These are phyloP conservation scores for Eupleurogrammus muticus DNA, from an alignment of 2,797 vertebrate genomes.

Conservation along the genomic window DNA sequence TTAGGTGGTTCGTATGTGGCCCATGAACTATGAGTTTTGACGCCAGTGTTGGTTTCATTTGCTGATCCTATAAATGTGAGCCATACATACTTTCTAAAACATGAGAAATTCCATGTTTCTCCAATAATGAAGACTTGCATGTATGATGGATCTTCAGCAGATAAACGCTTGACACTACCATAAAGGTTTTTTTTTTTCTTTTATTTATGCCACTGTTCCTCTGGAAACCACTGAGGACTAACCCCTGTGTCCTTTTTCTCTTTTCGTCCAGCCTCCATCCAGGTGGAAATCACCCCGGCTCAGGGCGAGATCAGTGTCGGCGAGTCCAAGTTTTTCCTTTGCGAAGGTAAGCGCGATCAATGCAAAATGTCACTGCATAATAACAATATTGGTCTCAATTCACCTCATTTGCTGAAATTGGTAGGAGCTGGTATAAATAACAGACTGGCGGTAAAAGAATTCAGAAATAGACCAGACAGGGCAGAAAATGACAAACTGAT, in stretches of 20 bases:
- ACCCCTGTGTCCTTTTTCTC: slow-evolving; percentile 43
- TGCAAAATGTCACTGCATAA: slow-evolving; percentile 16
- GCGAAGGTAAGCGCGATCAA: slow-evolving; percentile 87
- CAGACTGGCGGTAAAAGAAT: not conserved
- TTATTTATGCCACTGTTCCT: slow-evolving; percentile 19
- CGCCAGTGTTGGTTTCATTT: no score
- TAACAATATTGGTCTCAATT: not conserved
- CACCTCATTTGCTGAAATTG: slow-evolving; percentile 20
- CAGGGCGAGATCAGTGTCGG: slow-evolving; percentile 97
- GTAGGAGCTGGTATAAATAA: slow-evolving; percentile 9
- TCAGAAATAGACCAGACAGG: slow-evolving; percentile 2
- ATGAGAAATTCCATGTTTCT: no score
- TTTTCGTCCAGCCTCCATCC: slow-evolving; percentile 87
- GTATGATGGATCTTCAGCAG: no score
- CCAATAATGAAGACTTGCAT: no score
- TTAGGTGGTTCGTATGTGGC: no score
- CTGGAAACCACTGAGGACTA: slow-evolving; percentile 21
- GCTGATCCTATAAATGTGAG: no score
- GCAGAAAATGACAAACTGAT: slow-evolving; percentile 2
- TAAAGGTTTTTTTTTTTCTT: slow-evolving; percentile 40
- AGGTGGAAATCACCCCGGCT: slow-evolving; percentile 93
- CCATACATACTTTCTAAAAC: no score
- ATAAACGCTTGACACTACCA: no score
- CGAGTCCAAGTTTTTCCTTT: slow-evolving; percentile 98
- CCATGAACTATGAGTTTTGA: no score